Percentiles rank a stretch among this genome's conserved stretches.
phyloP scores from a whole-genome alignment of 2,888 invertebrate genomes.

The Brachycybe producta region DNA sequence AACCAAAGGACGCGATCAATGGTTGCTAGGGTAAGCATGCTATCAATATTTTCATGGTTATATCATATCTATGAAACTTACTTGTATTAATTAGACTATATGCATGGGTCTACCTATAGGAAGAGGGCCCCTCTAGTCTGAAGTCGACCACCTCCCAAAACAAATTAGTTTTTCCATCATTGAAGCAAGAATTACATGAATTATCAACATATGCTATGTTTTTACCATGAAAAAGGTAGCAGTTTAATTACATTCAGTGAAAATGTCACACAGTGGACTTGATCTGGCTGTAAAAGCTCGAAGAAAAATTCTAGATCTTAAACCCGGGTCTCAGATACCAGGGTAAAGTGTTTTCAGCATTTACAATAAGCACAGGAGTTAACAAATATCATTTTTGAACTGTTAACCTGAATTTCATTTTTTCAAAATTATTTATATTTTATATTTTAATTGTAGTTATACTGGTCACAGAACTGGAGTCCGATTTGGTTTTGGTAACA shows the following conservation, averaged over 20 bases:
- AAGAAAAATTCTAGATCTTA: conserved; percentile 8
- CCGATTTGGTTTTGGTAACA: conserved; percentile 12
- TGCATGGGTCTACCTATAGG: too few species aligned
- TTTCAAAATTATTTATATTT: background rate
- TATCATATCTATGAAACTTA: background rate
- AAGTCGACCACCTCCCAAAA: background rate
- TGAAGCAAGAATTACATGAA: background rate
- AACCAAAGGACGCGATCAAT: conserved; percentile 7
- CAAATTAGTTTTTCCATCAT: background rate
- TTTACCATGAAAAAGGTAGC: background rate
- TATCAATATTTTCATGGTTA: background rate
- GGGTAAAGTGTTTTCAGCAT: conserved; percentile 6
- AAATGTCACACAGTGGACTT: background rate
- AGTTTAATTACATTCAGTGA: background rate
- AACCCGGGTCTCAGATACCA: conserved; percentile 11
- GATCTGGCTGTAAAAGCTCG: conserved; percentile 1
- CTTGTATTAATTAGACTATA: too few species aligned
- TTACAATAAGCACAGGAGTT: background rate
- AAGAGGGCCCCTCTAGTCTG: too few species aligned
- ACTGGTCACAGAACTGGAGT: conserved; percentile 11
- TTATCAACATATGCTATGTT: too few species aligned
- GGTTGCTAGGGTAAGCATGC: conserved; percentile 14
- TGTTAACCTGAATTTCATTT: background rate
- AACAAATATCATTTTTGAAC: too few species aligned
- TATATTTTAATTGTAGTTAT: conserved; percentile 5